Conservation (phyloP, 2,888 invertebrate genomes). For the Trachelus iudaicus region DNA sequence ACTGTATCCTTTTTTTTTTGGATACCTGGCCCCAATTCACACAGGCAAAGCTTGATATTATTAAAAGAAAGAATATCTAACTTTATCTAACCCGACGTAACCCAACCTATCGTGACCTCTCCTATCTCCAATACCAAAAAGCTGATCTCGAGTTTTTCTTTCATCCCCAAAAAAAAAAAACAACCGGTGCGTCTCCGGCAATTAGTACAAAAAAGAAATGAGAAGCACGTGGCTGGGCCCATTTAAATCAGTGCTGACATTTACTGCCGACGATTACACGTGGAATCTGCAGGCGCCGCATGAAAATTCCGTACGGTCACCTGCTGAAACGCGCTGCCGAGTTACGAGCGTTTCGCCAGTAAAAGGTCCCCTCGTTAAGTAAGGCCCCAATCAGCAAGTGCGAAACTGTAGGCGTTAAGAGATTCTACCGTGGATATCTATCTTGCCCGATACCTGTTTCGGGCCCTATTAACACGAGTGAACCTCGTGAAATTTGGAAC, state of each 20-base stretch:
- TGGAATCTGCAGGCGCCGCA: conserved; percentile 15
- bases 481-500: neutral
- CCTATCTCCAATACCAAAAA: neutral
- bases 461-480: neutral
- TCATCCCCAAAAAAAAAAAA: neutral
- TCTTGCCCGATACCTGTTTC: neutral
- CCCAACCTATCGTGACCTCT: neutral
- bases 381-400: neutral
- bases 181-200: conserved; percentile 29
- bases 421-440: neutral
- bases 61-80: neutral
- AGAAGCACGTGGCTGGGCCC: conserved; percentile 40
- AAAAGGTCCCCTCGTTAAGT: neutral
- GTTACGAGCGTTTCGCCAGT: neutral
- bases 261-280: conserved; percentile 47
- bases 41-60: neutral
- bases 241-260: conserved; percentile 48
- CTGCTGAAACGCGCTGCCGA: conserved; percentile 10
- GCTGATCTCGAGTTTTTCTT: neutral
- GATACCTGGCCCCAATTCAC: neutral
- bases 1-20: no score
- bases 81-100: neutral
- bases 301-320: conserved; percentile 40
- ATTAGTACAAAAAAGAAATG: conserved; percentile 42
- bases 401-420: neutral